Evolutionary conservation across 2,113 vertebrate species (phyloP).

Genomic region (Oreochromis spilurus): DNA sequence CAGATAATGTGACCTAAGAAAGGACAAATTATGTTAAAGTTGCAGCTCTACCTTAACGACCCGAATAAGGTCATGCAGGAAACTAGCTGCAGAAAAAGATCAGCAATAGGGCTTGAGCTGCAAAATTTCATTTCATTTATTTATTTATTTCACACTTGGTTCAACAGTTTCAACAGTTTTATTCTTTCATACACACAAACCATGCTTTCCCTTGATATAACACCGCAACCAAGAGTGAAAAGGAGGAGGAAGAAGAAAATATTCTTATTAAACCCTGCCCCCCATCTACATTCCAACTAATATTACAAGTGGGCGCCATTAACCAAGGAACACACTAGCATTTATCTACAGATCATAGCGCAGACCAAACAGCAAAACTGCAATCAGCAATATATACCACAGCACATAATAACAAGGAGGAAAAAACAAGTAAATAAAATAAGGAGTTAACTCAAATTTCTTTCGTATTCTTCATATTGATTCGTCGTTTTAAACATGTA

Average conservation of each 20-base stretch:
- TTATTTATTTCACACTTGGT: background rate
- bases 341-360: background rate
- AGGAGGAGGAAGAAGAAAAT: background rate
- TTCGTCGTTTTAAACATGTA: background rate
- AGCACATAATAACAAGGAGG: background rate
- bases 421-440: background rate
- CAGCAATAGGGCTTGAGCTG: background rate
- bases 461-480: background rate
- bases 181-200: background rate
- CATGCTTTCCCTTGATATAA: background rate
- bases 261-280: background rate
- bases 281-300: background rate
- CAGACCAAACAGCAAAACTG: background rate
- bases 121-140: background rate
- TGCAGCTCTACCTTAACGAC: background rate
- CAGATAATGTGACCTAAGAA: slow-evolving; percentile 23
- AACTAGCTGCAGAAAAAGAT: background rate
- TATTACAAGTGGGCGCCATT: fast-evolving
- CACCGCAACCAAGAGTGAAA: background rate
- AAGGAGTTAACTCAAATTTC: background rate
- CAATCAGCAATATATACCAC: background rate
- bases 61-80: background rate
- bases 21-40: background rate
- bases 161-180: background rate
- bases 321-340: background rate